Evolutionary conservation across 2,797 vertebrate species (phyloP).

Genomic region (Siniperca scherzeri): DNA sequence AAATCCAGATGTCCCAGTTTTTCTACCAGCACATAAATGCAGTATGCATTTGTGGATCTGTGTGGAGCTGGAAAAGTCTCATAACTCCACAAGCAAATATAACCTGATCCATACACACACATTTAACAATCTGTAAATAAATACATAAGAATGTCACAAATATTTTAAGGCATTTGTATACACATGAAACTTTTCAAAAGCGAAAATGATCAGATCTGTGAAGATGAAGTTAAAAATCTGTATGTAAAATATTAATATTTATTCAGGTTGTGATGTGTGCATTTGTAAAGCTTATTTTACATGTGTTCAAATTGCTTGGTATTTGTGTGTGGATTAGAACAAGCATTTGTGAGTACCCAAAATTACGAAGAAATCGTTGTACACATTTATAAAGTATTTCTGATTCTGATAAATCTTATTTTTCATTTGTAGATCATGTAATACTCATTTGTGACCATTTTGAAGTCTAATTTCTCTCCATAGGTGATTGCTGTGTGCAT

Average conservation of each 20-base stretch:
- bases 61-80: no score
- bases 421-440: not conserved
- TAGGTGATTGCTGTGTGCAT: not conserved
- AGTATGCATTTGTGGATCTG: no score
- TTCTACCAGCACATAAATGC: no score
- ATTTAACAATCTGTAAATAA: not conserved
- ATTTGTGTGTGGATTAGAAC: not conserved
- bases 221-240: not conserved
- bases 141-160: not conserved
- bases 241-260: not conserved
- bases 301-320: not conserved
- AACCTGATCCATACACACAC: no score
- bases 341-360: not conserved
- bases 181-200: not conserved
- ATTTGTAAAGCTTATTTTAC: not conserved
- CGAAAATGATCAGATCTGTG: not conserved
- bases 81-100: no score
- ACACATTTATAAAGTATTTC: not conserved
- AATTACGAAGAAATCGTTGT: not conserved
- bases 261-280: not conserved
- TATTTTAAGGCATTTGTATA: no score
- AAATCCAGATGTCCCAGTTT: no score
- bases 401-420: not conserved
- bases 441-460: not conserved
- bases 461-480: not conserved